These are phyloP conservation scores for Drosophila chauvacae DNA, from an alignment of 1,140 invertebrate genomes.

Conservation along the genomic window DNA sequence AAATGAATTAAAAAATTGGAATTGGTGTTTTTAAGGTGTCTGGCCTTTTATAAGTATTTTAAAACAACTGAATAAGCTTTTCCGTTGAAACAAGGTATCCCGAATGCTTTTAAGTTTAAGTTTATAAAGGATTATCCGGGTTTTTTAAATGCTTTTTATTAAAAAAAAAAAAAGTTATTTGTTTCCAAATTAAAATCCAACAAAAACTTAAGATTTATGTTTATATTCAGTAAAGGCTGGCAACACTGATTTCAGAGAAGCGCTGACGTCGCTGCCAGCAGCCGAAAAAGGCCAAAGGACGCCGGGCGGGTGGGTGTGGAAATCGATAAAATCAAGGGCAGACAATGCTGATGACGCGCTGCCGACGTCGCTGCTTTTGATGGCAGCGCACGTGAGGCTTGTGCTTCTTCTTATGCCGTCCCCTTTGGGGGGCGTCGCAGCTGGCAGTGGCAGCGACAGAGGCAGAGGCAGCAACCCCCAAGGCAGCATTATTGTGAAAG, in stretches of 20 bases:
- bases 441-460: conserved; percentile 18
- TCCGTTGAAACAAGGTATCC: not conserved
- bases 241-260: conserved; percentile 23
- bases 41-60: not conserved
- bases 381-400: conserved; percentile 68
- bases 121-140: not conserved
- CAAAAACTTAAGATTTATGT: not conserved
- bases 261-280: conserved; percentile 41
- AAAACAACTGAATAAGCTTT: not conserved
- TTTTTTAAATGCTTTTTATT: not conserved
- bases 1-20: not conserved
- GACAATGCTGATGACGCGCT: conserved; percentile 69
- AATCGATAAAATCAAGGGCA: conserved; percentile 82
- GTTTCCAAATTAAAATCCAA: not conserved
- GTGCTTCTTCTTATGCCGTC: conserved; percentile 16
- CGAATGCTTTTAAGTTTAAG: not conserved
- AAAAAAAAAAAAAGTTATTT: not conserved
- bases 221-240: conserved; percentile 3
- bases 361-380: conserved; percentile 12
- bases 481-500: conserved; percentile 76
- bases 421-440: conserved; percentile 10
- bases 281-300: conserved; percentile 66
- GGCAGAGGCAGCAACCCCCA: conserved; percentile 52
- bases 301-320: conserved; percentile 53
- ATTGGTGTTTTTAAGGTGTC: not conserved